Evolutionary conservation across 1,140 invertebrate species (phyloP).

Genomic region (Dinothrombium tinctorium): DNA sequence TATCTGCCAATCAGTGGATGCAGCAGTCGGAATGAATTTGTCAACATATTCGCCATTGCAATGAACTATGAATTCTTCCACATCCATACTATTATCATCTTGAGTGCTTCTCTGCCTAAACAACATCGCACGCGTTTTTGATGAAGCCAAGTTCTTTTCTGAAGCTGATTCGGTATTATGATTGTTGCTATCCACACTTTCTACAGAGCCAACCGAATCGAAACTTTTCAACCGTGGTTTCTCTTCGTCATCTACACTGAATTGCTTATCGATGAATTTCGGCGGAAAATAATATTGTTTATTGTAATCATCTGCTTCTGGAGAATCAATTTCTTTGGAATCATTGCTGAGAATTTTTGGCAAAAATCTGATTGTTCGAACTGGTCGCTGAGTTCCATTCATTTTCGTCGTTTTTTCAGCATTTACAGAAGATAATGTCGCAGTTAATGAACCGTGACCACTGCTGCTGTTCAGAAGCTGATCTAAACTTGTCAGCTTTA

Average conservation of each 20-base stretch:
- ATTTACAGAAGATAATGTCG: no score
- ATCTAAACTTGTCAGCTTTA: no score
- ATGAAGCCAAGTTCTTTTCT: not conserved
- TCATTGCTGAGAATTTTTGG: constrained; percentile 11
- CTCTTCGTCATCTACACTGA: not conserved
- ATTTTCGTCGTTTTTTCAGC: no score
- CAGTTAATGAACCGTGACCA: no score
- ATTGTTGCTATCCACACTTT: not conserved
- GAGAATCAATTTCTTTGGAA: constrained; percentile 15
- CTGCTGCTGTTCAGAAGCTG: no score
- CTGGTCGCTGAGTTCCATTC: not conserved
- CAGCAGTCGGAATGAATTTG: not conserved
- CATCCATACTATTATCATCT: not conserved
- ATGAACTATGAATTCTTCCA: constrained; percentile 5
- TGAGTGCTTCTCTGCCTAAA: not conserved
- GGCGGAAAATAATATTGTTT: not conserved
- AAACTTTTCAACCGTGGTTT: not conserved
- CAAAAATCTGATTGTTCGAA: constrained; percentile 9
- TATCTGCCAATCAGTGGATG: not conserved
- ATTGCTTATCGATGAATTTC: not conserved
- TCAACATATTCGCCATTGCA: constrained; percentile 10
- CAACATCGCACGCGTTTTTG: not conserved
- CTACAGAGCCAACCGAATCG: not conserved
- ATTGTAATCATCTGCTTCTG: constrained; percentile 4
- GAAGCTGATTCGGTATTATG: not conserved